Evolutionary conservation across 2,797 vertebrate species (phyloP).

Genomic region (Ambastaia sidthimunki): DNA sequence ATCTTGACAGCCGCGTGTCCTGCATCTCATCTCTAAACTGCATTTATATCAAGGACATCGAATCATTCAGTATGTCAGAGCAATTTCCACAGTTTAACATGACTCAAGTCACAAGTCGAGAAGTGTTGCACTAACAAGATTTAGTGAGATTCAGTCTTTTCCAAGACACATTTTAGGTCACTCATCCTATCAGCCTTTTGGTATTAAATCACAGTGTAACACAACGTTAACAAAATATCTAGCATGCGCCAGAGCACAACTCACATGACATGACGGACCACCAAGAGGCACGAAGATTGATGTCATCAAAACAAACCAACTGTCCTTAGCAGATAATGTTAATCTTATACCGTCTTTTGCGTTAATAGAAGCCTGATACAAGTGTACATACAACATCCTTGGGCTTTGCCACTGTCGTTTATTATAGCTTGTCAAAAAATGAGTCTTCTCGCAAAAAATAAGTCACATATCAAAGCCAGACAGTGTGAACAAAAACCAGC

Average conservation of each 20-base stretch:
- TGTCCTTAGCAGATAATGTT: conserved; percentile 37
- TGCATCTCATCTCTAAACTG: not conserved
- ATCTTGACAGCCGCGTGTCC: conserved; percentile 15
- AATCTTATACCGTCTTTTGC: not conserved
- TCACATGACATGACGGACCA: conserved; percentile 41
- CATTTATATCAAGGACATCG: conserved; percentile 26
- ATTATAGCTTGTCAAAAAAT: conserved; percentile 72
- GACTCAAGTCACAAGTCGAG: conserved; percentile 4
- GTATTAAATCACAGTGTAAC: conserved; percentile 60
- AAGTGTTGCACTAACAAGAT: not conserved
- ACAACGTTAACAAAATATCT: conserved; percentile 50
- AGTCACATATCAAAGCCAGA: conserved; percentile 12
- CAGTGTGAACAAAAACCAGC: conserved; percentile 17
- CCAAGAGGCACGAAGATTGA: conserved; percentile 55
- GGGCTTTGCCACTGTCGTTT: conserved; percentile 71
- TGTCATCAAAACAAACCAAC: conserved; percentile 25
- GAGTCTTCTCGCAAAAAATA: conserved; percentile 46
- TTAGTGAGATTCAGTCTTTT: conserved; percentile 30
- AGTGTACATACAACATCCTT: conserved; percentile 65
- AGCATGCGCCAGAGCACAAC: conserved; percentile 55
- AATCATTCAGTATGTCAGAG: conserved; percentile 8
- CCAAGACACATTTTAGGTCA: conserved; percentile 6
- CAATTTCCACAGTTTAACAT: conserved; percentile 3
- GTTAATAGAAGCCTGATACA: conserved; percentile 67
- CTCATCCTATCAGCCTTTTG: conserved; percentile 29